Conservation (phyloP, 2,888 invertebrate genomes). For the Plebejus melissa region DNA sequence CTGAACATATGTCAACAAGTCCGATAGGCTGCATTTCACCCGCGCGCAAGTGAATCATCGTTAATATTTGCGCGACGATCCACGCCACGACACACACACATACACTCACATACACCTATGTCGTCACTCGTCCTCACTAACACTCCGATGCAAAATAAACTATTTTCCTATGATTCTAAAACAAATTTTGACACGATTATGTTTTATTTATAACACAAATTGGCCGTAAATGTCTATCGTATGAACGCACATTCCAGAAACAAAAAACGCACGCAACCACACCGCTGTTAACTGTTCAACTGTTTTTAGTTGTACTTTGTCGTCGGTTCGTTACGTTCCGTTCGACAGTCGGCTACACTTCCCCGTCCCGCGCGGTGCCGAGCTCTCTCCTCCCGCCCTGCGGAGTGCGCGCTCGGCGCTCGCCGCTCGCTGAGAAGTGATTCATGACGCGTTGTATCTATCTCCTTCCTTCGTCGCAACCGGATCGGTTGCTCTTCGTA, state of each 20-base stretch:
- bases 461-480: slow-evolving; percentile 78
- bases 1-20: slow-evolving; percentile 75
- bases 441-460: slow-evolving; percentile 79
- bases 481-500: slow-evolving; percentile 77
- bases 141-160: slow-evolving; percentile 41
- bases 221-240: slow-evolving; percentile 48
- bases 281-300: slow-evolving; percentile 72
- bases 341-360: slow-evolving; percentile 53
- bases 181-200: slow-evolving; percentile 44
- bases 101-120: slow-evolving; percentile 59
- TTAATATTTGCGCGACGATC: slow-evolving; percentile 77
- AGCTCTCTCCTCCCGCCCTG: slow-evolving; percentile 54
- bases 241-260: slow-evolving; percentile 46
- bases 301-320: slow-evolving; percentile 66
- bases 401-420: slow-evolving; percentile 48
- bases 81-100: slow-evolving; percentile 67
- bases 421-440: slow-evolving; percentile 73
- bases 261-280: slow-evolving; percentile 60
- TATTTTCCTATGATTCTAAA: slow-evolving; percentile 47
- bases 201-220: slow-evolving; percentile 51
- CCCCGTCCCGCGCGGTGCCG: slow-evolving; percentile 51
- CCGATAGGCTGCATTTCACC: slow-evolving; percentile 77
- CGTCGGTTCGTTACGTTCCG: slow-evolving; percentile 68
- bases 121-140: slow-evolving; percentile 60
- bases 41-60: slow-evolving; percentile 78